A percentile compares a stretch with the other conserved stretches of the same genome.
These are phyloP conservation scores for Drosophila prolongata DNA, from an alignment of 2,888 invertebrate genomes.

Conservation along the genomic window DNA sequence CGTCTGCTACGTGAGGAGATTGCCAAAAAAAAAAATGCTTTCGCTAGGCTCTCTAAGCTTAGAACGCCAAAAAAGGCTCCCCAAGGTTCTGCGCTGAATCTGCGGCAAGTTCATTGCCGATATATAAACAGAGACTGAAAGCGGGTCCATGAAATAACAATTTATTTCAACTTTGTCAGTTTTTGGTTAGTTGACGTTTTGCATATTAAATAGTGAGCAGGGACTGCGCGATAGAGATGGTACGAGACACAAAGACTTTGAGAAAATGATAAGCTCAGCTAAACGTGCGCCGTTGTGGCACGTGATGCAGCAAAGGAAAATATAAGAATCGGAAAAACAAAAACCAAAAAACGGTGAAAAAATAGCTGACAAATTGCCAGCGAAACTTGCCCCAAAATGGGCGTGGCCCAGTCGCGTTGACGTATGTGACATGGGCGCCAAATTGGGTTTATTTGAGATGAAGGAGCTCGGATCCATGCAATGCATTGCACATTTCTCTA, in stretches of 20 bases:
- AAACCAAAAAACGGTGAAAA: conserved; percentile 30
- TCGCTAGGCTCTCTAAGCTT: conserved; percentile 6
- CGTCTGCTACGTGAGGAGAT: conserved; percentile 73
- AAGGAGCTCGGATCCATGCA: conserved; percentile 19
- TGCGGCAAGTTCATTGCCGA: conserved; percentile 82
- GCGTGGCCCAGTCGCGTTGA: conserved; percentile 70
- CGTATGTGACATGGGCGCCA: conserved; percentile 78
- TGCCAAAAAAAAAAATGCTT: conserved; percentile 50
- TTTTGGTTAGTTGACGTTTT: conserved; percentile 72
- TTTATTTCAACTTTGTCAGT: conserved; percentile 78
- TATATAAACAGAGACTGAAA: conserved; percentile 52
- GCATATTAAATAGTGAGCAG: conserved; percentile 71
- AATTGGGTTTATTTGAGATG: conserved; percentile 65
- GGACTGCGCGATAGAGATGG: conserved; percentile 29
- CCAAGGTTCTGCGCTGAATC: conserved; percentile 32
- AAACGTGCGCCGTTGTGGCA: conserved; percentile 72
- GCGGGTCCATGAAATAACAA: conserved; percentile 76
- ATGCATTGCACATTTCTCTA: conserved; percentile 55
- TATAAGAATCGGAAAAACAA: conserved; percentile 9
- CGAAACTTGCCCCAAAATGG: conserved; percentile 50
- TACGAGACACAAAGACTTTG: conserved; percentile 51
- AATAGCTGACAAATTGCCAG: conserved; percentile 74
- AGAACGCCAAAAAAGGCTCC: conserved; percentile 7
- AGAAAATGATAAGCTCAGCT: conserved; percentile 79
- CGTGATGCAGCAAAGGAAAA: conserved; percentile 63